Conservation (phyloP, 2,888 invertebrate species). For the Scaptomyza cyrtandrae region DNA sequence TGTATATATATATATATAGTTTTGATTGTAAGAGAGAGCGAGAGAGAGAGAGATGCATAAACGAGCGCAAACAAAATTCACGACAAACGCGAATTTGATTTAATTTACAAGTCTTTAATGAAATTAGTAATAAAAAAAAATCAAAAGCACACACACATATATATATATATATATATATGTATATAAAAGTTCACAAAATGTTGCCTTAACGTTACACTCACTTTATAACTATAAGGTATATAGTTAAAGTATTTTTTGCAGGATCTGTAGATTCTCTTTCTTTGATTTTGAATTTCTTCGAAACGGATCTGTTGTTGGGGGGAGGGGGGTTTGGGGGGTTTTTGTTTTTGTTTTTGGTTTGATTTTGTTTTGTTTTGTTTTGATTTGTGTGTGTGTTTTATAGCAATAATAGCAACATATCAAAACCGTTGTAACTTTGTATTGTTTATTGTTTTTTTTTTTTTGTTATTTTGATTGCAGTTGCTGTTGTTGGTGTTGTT, state of each 20-base stretch:
- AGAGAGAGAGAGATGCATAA: constrained; percentile 28
- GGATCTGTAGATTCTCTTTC: constrained; percentile 7
- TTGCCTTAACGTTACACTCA: constrained; percentile 39
- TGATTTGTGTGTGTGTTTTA: neutral
- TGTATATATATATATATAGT: neutral
- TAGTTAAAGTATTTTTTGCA: constrained; percentile 11
- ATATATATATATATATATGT: constrained; percentile 6
- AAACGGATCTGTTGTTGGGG: neutral
- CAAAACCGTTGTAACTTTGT: constrained; percentile 26
- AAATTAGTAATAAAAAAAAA: constrained; percentile 64
- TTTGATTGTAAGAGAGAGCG: constrained; percentile 13
- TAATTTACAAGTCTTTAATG: constrained; percentile 79
- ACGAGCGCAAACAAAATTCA: constrained; percentile 61
- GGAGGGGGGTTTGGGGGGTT: neutral
- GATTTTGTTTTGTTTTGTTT: too few relatives aligned
- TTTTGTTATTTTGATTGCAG: constrained; percentile 8
- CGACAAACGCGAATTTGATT: constrained; percentile 71
- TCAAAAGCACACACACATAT: constrained; percentile 21
- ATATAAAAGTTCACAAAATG: neutral
- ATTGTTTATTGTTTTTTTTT: constrained; percentile 28
- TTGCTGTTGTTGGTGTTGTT: constrained; percentile 15
- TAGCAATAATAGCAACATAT: constrained; percentile 29
- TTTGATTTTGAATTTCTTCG: too few relatives aligned
- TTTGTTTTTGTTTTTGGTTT: neutral
- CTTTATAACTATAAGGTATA: constrained; percentile 22